phyloP scores from a whole-genome alignment of 1,140 invertebrate genomes.

The Leptinotarsa lineolata region DNA sequence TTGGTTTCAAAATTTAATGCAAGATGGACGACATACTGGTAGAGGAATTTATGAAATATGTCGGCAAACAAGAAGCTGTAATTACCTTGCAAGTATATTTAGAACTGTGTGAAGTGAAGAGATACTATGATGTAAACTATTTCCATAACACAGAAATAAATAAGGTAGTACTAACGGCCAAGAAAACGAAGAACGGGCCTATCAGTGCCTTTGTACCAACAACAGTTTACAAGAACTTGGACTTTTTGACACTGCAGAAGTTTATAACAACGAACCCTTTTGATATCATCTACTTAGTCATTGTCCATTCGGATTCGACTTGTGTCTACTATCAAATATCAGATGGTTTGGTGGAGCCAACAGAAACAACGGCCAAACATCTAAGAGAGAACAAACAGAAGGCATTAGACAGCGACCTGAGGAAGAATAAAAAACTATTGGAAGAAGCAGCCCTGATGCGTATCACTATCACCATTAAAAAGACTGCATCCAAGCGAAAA shows the following conservation, averaged over 20 bases:
- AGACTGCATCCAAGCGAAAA: background rate
- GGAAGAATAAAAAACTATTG: slow-evolving; percentile 36
- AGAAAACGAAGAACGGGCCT: slow-evolving; percentile 34
- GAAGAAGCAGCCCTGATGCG: slow-evolving; percentile 40
- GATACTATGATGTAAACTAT: slow-evolving; percentile 45
- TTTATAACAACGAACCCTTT: slow-evolving; percentile 24
- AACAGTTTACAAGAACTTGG: slow-evolving; percentile 36
- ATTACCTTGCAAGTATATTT: slow-evolving; percentile 46
- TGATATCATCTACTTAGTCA: slow-evolving; percentile 40
- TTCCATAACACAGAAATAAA: slow-evolving; percentile 32
- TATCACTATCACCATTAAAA: background rate
- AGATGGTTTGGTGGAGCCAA: slow-evolving; percentile 38
- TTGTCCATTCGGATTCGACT: slow-evolving; percentile 49
- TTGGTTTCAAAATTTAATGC: slow-evolving; percentile 24
- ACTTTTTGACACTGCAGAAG: slow-evolving; percentile 40
- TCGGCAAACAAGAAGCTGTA: slow-evolving; percentile 26
- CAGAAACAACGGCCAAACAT: slow-evolving; percentile 37
- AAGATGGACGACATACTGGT: slow-evolving; percentile 10
- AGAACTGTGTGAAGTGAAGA: slow-evolving; percentile 49
- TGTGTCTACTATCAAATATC: slow-evolving; percentile 49
- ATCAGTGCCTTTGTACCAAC: slow-evolving; percentile 41
- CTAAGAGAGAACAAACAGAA: slow-evolving; percentile 37
- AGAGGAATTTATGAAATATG: slow-evolving; percentile 13
- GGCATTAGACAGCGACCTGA: slow-evolving; percentile 42
- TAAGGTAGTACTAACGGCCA: slow-evolving; percentile 42